Evolutionary conservation across 2,113 vertebrate genomes (phyloP).

Genomic region (Leptobrachium ailaonicum): DNA sequence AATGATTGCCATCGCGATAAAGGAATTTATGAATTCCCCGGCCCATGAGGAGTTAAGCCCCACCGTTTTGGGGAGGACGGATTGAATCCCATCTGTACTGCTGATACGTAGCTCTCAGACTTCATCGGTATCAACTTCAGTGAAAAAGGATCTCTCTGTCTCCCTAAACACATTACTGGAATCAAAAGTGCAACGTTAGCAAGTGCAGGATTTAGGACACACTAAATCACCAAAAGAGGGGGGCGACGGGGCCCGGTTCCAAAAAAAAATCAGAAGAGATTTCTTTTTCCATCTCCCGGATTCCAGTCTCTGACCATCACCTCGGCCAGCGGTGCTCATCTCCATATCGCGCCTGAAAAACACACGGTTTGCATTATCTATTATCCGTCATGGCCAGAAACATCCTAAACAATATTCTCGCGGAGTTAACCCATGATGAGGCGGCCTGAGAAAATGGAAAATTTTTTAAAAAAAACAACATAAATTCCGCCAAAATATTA

Average conservation of each 20-base stretch:
- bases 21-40: no score
- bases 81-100: no score
- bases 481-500: no score
- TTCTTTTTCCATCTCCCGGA: slow-evolving; percentile 31
- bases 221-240: slow-evolving; percentile 15
- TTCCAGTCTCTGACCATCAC: slow-evolving; percentile 15
- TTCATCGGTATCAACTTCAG: neutral
- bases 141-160: neutral
- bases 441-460: neutral
- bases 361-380: slow-evolving; percentile 36
- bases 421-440: slow-evolving; percentile 18
- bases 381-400: slow-evolving; percentile 29
- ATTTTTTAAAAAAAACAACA: no score
- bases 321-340: neutral
- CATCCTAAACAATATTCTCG: slow-evolving; percentile 24
- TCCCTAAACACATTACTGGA: neutral
- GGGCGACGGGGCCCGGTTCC: no score
- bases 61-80: no score
- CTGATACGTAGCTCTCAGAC: no score
- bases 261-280: slow-evolving; percentile 23
- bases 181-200: slow-evolving; percentile 21
- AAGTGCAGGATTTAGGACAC: slow-evolving; percentile 26
- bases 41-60: no score
- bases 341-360: slow-evolving; percentile 12
- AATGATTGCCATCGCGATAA: no score